Evolutionary conservation across 2,888 invertebrate genomes (phyloP), one percentile per base, ranked within the genome.

Genomic region (Drosophila rellima): DNA sequence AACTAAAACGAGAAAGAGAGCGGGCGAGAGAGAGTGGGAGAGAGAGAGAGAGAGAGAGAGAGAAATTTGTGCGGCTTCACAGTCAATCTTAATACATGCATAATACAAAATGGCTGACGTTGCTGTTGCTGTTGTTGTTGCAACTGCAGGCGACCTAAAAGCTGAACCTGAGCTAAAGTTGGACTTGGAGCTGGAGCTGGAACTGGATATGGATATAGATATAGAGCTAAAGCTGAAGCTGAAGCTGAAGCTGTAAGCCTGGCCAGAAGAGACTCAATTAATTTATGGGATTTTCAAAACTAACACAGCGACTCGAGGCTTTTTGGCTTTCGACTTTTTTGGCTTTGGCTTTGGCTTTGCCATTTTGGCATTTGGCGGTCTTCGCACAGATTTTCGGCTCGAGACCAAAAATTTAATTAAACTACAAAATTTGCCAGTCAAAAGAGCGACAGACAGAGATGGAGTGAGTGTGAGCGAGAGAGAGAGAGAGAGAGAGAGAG

Each of bases 381-480:
- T 88, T 88, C 86, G 73, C 70, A 56, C 60, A 69, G 70, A 66
- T 74, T 83, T 87, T 73, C 62, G 78, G 87, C 61, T 55, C 29
- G 61, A 60, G 48, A 63, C 44, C 62, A 45, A 37, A 88, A 88
- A 87, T 88, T 87, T 83, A 83, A 83, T 88, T 83, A 83, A 83
- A 73, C 87, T 75, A 52, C 57, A 70, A 64, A 57, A 68, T 72
- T 64, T 74, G 55, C 35, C 31, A 39, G 51, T 47, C 37, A 18
- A n/a, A n/a, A 33, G 35, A 35, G n/a, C n/a, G n/a, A 20, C 35
- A 11, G 26, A 23, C 44, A 40, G 40, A 33, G 40, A 51, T 7
- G 11, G 2, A 6, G 35, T 3, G 11, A 11, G 11, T 1, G 3
- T 15, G 13, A n/a, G 13, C 7, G 26, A 15, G 26, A 0, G 15